phyloP scores from a whole-genome alignment of 2,888 invertebrate genomes.

The Phyllotreta cruciferae region DNA sequence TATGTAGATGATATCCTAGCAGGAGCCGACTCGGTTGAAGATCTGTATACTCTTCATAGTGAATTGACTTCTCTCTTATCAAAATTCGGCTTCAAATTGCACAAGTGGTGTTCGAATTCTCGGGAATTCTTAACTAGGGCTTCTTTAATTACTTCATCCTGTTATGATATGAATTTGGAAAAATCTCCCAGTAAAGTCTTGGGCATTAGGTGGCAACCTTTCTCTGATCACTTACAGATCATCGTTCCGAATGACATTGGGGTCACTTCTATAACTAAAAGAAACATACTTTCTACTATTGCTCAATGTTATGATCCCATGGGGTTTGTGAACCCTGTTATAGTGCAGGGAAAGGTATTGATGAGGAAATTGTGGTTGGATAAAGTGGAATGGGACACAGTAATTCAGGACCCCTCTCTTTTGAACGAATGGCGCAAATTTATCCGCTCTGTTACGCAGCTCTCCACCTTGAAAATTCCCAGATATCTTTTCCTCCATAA shows the following conservation, averaged over 20 bases:
- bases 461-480: constrained; percentile 27
- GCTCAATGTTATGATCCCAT: constrained; percentile 34
- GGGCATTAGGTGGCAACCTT: constrained; percentile 26
- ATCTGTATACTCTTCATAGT: neutral
- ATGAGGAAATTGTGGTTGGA: constrained; percentile 35
- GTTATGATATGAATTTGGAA: constrained; percentile 29
- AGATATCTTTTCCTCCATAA: constrained; percentile 26
- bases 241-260: constrained; percentile 9
- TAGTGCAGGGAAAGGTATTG: constrained; percentile 33
- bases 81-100: too few relatives aligned
- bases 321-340: constrained; percentile 31
- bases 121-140: too few relatives aligned
- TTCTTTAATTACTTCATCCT: too few relatives aligned
- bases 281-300: constrained; percentile 29
- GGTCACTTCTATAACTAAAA: constrained; percentile 21
- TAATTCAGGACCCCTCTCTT: constrained; percentile 12
- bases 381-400: constrained; percentile 32
- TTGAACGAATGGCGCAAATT: constrained; percentile 29
- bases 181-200: constrained; percentile 26
- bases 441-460: constrained; percentile 3
- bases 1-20: too few relatives aligned
- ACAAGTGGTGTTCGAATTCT: too few relatives aligned
- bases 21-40: constrained; percentile 13
- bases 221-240: constrained; percentile 24
- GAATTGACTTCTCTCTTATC: too few relatives aligned